Base-by-base conservation (phyloP, 2,113 vertebrate genomes). In the Anser brachyrhynchus region DNA sequence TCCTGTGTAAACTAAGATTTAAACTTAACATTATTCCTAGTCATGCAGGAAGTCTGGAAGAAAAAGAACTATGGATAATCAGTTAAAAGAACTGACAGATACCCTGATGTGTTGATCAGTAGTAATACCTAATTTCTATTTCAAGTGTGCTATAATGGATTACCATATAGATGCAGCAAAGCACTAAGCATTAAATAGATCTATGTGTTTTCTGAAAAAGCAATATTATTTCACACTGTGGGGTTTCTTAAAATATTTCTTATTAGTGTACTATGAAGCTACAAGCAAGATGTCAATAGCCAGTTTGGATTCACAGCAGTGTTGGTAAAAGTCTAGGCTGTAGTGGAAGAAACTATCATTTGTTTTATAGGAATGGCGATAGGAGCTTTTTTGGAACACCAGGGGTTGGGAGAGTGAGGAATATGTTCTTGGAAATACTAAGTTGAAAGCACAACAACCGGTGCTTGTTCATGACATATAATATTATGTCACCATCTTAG, bases 111-210 rank as follows among this genome's bases (percentile, higher is more conserved):
- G 97, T 96, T 97, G 97, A 97, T 96, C 97, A 93, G 95, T 97
- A 96, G 97, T 99, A 99, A 99, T 99, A 97, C 98, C 98, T 98
- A 97, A 99, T 99, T 98, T 98, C 95, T 98, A 99, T 99, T 98
- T 99, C 78, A 95, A 98, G 98, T 98, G 98, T 98, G 98, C 95
- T 97, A 46, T 98, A 97, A 98, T 99, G 98, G 99, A 99, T 99
- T 99, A 99, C 97, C 97, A 97, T 98, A 98, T 93, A 98, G 97
- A 98, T 98, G 94, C 92, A 97, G 94, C 94, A 92, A 96, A 98
- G 97, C 95, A 97, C 96, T 96, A 86, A 97, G 97, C 97, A 98
- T 98, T 98, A 98, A 97, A 95, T 85, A 97, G 96, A 96, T 89
- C 95, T 96, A 20, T 96, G 92, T 97, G 96, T 96, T 97, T 98